Evolutionary conservation across 37 sponge, comb jelly and placozoan genomes (phyloP).

Genomic region (Amphimedon queenslandica): DNA sequence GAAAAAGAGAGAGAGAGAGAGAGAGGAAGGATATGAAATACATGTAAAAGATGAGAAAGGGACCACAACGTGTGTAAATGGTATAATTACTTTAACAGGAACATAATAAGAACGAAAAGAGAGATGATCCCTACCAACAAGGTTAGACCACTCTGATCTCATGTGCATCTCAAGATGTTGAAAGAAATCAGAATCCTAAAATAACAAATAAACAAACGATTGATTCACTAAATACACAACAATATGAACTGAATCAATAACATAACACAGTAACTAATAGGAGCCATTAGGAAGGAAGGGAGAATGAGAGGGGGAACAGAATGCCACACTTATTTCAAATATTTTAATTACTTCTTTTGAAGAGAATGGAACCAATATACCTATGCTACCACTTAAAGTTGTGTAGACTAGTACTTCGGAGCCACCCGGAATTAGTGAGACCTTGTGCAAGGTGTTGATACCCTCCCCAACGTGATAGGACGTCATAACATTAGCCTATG

Average conservation of each 20-base stretch:
- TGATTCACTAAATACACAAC: slow-evolving; percentile 1
- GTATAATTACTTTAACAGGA: slow-evolving; percentile 71
- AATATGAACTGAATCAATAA: too few species aligned
- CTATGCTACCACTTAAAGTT: slow-evolving; percentile 91
- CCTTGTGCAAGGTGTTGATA: slow-evolving; percentile 80
- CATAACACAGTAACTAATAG: neutral
- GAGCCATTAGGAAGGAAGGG: neutral
- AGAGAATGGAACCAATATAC: slow-evolving; percentile 95
- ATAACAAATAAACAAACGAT: neutral
- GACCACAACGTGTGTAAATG: neutral
- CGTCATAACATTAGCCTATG: slow-evolving; percentile 70
- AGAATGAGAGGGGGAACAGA: neutral
- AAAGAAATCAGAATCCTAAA: slow-evolving; percentile 95
- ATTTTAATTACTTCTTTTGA: slow-evolving; percentile 68
- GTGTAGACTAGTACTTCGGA: slow-evolving; percentile 91
- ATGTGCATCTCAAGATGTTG: slow-evolving; percentile 99
- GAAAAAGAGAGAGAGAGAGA: too few species aligned
- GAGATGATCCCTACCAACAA: slow-evolving; percentile 91
- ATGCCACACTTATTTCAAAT: neutral
- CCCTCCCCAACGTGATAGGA: slow-evolving; percentile 90
- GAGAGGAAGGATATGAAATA: neutral
- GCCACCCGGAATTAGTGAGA: slow-evolving; percentile 97
- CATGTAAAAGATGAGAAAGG: neutral
- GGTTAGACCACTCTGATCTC: slow-evolving; percentile 79
- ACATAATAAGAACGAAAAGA: slow-evolving; percentile 89